These are phyloP conservation scores for Sphyrna mokarran DNA, from an alignment of 2,113 vertebrate species.

Conservation along the genomic window DNA sequence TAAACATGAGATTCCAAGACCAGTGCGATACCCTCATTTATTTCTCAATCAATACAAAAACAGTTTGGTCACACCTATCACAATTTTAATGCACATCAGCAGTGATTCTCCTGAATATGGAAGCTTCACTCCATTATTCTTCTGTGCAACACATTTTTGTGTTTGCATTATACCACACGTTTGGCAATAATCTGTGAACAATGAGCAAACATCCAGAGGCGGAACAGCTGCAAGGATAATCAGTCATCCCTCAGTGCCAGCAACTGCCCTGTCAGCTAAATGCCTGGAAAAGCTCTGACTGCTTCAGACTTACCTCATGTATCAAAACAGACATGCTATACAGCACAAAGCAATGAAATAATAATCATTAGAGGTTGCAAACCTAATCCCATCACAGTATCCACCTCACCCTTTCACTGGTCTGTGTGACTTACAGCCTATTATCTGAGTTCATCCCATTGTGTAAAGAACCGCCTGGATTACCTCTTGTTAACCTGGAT, in stretches of 20 bases:
- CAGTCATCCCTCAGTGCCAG: constrained; percentile 18
- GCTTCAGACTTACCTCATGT: background rate
- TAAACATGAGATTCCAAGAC: no score
- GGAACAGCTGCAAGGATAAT: constrained; percentile 19
- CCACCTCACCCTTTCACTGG: background rate
- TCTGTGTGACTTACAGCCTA: background rate
- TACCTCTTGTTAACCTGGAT: background rate
- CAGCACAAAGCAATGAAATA: background rate
- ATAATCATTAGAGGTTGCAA: background rate
- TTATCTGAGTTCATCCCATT: background rate
- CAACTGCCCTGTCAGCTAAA: constrained; percentile 19
- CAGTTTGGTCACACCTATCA: background rate
- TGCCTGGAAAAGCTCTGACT: background rate
- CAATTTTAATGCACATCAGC: background rate
- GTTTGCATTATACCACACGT: background rate
- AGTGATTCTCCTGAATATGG: background rate
- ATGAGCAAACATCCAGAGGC: constrained; percentile 16
- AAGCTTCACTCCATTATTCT: background rate
- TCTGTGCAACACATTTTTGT: background rate
- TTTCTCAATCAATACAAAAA: background rate
- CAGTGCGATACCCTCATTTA: background rate
- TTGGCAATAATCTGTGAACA: constrained; percentile 30
- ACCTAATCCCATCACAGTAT: background rate
- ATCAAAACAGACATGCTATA: background rate
- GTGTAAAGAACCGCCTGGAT: background rate